Conservation (phyloP, 2,797 vertebrate species). For the Hemitrygon akajei region DNA sequence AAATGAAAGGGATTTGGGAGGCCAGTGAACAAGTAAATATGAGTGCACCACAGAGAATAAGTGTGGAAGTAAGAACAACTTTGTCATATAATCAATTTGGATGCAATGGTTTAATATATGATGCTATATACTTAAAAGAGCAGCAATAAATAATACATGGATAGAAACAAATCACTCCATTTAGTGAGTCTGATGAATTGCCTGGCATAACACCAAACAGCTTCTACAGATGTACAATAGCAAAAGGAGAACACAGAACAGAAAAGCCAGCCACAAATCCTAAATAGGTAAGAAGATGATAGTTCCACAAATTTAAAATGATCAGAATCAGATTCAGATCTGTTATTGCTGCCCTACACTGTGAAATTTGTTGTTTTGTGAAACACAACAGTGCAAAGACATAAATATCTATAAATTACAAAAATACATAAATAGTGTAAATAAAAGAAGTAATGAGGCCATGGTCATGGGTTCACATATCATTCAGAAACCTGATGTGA, state of each 20-base stretch:
- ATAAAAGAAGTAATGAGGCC: too few relatives aligned
- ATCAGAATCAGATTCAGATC: too few relatives aligned
- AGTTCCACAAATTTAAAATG: neutral
- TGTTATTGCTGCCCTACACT: too few relatives aligned
- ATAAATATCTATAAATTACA: too few relatives aligned
- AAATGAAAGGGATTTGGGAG: neutral
- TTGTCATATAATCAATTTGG: constrained; percentile 17
- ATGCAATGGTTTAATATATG: constrained; percentile 24
- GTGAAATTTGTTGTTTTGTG: too few relatives aligned
- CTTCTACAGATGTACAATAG: neutral
- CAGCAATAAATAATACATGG: constrained; percentile 9
- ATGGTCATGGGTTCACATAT: too few relatives aligned
- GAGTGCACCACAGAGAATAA: neutral
- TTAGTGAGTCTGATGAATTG: neutral
- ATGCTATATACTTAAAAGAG: neutral
- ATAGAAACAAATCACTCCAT: constrained; percentile 17
- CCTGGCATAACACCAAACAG: neutral
- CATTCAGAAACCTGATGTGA: too few relatives aligned
- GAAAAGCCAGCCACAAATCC: neutral
- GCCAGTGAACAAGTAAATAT: neutral
- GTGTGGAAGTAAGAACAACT: neutral
- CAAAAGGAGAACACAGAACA: neutral
- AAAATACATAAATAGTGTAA: too few relatives aligned
- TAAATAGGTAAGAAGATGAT: neutral
- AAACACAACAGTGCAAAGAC: too few relatives aligned